Percentiles rank a stretch among this genome's conserved stretches.
These are phyloP conservation scores for Eunapius fragilis DNA, from an alignment of 37 sponge, comb jelly and placozoan species.

Conservation along the genomic window DNA sequence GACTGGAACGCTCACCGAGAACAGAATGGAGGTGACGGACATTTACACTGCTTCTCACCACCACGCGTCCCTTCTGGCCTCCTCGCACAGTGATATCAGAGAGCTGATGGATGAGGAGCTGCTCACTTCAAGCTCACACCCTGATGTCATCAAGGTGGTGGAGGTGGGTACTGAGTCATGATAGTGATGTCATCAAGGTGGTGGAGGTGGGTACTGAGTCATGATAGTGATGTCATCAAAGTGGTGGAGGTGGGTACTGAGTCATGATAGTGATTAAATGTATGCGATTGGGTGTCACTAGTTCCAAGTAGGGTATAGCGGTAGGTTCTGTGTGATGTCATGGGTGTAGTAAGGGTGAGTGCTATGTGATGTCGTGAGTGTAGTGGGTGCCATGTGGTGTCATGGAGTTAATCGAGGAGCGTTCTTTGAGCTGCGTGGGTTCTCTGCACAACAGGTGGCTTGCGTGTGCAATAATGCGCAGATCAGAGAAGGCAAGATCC, in stretches of 20 bases:
- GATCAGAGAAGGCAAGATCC: constrained; percentile 62
- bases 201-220: background rate
- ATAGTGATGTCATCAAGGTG: background rate
- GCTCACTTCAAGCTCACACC: constrained; percentile 36
- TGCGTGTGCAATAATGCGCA: constrained; percentile 95
- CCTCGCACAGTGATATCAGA: background rate
- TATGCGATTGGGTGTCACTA: too few species aligned
- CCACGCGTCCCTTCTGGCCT: constrained; percentile 11
- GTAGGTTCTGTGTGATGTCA: too few species aligned
- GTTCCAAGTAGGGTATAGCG: too few species aligned
- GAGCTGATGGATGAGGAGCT: constrained; percentile 27
- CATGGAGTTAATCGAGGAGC: too few species aligned
- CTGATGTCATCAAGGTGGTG: constrained; percentile 47
- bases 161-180: constrained; percentile 35
- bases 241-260: background rate
- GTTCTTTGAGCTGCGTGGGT: too few species aligned
- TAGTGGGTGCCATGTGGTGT: too few species aligned
- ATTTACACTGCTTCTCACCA: constrained; percentile 67
- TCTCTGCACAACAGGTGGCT: constrained; percentile 61
- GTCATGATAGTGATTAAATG: too few species aligned
- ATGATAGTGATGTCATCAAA: background rate
- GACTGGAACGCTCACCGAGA: constrained; percentile 97
- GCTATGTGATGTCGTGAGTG: too few species aligned
- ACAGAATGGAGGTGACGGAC: constrained; percentile 85
- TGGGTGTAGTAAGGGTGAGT: background rate